These are phyloP conservation scores for Eutrigla gurnardus DNA, from an alignment of 2,797 vertebrate species.

Conservation along the genomic window DNA sequence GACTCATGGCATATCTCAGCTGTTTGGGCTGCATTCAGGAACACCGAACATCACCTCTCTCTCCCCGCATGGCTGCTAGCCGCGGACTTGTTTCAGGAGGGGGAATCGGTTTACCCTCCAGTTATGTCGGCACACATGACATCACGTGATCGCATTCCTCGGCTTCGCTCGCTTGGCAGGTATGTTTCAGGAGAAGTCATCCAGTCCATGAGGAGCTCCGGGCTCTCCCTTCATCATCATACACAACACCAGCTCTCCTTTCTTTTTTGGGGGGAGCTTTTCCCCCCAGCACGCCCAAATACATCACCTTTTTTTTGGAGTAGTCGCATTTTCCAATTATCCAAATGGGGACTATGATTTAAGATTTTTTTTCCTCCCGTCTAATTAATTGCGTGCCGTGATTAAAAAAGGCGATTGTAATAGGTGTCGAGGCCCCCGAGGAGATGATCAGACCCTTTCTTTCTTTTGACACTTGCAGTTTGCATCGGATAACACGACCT, in stretches of 20 bases:
- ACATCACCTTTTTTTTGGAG: constrained; percentile 1
- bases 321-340: constrained; percentile 74
- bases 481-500: constrained; percentile 18
- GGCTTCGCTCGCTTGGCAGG: constrained; percentile 67
- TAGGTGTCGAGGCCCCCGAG: constrained; percentile 70
- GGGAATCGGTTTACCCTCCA: constrained; percentile 55
- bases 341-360: constrained; percentile 76
- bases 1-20: constrained; percentile 24
- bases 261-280: background rate
- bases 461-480: constrained; percentile 47
- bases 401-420: constrained; percentile 83
- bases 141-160: constrained; percentile 71
- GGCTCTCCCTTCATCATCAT: constrained; percentile 27
- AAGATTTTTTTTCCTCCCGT: constrained; percentile 68
- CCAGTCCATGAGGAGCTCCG: constrained; percentile 35
- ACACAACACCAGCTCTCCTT: constrained; percentile 6
- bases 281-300: constrained; percentile 19
- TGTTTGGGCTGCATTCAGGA: constrained; percentile 18
- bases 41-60: constrained; percentile 42
- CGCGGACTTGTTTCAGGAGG: constrained; percentile 50
- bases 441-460: constrained; percentile 53
- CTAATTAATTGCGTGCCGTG: constrained; percentile 82
- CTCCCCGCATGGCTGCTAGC: constrained; percentile 33
- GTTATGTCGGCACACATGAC: constrained; percentile 73
- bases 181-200: constrained; percentile 62